These are phyloP conservation scores for Athripsodes cinereus DNA, from an alignment of 2,888 invertebrate genomes.

Conservation along the genomic window DNA sequence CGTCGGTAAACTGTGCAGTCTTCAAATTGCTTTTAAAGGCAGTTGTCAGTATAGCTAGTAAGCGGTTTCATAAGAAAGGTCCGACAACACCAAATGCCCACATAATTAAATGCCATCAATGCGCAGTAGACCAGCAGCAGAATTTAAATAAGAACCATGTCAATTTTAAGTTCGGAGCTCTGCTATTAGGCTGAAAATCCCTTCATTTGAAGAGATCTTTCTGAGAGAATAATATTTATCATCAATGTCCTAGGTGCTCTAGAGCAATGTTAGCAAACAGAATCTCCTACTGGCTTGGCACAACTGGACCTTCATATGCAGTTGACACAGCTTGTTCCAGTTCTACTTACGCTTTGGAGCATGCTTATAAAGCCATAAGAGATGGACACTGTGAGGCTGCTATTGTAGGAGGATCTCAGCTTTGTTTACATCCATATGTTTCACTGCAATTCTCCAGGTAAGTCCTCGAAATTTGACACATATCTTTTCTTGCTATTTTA, in stretches of 20 bases:
- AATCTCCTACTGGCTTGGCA: constrained; percentile 81
- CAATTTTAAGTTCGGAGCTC: too few species aligned
- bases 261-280: constrained; percentile 90
- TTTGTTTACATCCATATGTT: constrained; percentile 82
- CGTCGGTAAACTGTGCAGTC: too few species aligned
- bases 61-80: too few species aligned
- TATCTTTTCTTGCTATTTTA: too few species aligned
- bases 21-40: too few species aligned
- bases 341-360: constrained; percentile 79
- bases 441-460: constrained; percentile 80
- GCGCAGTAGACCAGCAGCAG: too few species aligned
- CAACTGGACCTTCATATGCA: constrained; percentile 82
- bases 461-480: background rate
- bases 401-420: constrained; percentile 80
- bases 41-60: too few species aligned
- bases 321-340: constrained; percentile 94
- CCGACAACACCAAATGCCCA: too few species aligned
- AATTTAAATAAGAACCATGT: too few species aligned
- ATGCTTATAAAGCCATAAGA: constrained; percentile 69
- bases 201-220: background rate
- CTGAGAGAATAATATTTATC: background rate
- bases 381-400: constrained; percentile 83
- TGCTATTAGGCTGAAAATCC: background rate
- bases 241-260: constrained; percentile 58
- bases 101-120: too few species aligned